phyloP scores from a whole-genome alignment of 2,797 vertebrate species.

The Pelodytes ibericus region DNA sequence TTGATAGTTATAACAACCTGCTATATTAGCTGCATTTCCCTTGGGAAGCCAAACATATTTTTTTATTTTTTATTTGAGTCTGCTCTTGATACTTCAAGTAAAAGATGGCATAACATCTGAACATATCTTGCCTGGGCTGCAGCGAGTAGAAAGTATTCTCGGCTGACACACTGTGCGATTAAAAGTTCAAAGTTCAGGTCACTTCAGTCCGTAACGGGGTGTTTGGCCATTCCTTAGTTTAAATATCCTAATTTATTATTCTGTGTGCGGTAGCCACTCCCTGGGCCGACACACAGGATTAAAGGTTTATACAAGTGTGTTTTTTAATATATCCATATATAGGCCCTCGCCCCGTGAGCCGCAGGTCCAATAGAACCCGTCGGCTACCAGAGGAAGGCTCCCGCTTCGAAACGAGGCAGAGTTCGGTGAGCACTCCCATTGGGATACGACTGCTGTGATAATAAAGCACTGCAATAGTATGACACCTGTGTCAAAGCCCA shows the following conservation, averaged over 20 bases:
- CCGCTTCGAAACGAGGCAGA: too few relatives aligned
- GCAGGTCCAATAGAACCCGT: too few relatives aligned
- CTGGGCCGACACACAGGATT: background rate
- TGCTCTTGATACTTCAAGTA: conserved; percentile 16
- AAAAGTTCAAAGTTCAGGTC: conserved; percentile 13
- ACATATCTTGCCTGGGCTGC: background rate
- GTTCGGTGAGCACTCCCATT: too few relatives aligned
- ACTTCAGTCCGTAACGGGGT: conserved; percentile 9
- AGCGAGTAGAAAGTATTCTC: conserved; percentile 1
- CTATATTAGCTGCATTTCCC: conserved; percentile 34
- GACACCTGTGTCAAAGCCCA: too few relatives aligned
- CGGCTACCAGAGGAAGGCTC: too few relatives aligned
- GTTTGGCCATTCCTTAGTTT: background rate
- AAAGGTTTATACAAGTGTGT: background rate
- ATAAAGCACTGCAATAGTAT: too few relatives aligned
- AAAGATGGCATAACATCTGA: conserved; percentile 44
- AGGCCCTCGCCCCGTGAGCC: too few relatives aligned
- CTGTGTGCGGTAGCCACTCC: background rate
- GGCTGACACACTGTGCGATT: conserved; percentile 8
- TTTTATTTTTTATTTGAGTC: too few relatives aligned
- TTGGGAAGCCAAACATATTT: conserved; percentile 20
- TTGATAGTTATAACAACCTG: conserved; percentile 39
- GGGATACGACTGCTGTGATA: too few relatives aligned
- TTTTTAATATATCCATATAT: too few relatives aligned
- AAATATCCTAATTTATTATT: conserved; percentile 8